Base-by-base conservation (phyloP, 1,140 invertebrate genomes). In the Brachionus rubens region DNA sequence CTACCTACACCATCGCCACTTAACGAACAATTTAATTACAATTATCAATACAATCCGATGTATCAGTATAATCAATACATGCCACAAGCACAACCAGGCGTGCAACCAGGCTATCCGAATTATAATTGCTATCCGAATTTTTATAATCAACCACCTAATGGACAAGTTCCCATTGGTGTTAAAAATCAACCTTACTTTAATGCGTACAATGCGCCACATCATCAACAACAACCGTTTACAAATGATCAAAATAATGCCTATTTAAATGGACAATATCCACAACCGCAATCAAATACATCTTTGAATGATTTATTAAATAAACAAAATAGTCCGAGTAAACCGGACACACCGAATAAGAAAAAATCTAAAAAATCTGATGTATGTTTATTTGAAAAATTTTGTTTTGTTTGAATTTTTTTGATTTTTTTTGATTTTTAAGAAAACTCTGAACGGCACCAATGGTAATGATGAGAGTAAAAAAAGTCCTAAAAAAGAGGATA, bases 41-140 rank as follows among this genome's bases (percentile, higher is more conserved):
- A 28, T 33, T 59, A 59, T 59, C 54, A 28, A 9, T 59, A 59
- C 9, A 36, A 36, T 59, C 54, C 54, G n/a, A 59, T 59, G 54
- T 36, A 59, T 16, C 54, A 59, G 7, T 54, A 54, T 28, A 28
- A 28, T 16, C 30, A 28, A 7, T 59, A 59, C 54, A 59, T 33
- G 12, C 59, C 40, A 41, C 10, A n/a, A 36, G 7, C 59, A 2
- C 59, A 41, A 43, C 36, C 59, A 19, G 54, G 54, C 59, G 33
- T n/a, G n/a, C n/a, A n/a, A n/a, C n/a, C n/a, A n/a, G 33, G 33
- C 9, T 36, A 36, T 36, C 33, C 33, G 3, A 36, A 36, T 36
- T 36, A 36, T 36, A 36, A 36, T 36, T 36, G 9, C 33, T 36
- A 5, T 36, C 36, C 36, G n/a, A n/a, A n/a, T n/a, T n/a, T n/a